Evolutionary conservation across 2,888 invertebrate species (phyloP).

Genomic region (Eristalis arbustorum): DNA sequence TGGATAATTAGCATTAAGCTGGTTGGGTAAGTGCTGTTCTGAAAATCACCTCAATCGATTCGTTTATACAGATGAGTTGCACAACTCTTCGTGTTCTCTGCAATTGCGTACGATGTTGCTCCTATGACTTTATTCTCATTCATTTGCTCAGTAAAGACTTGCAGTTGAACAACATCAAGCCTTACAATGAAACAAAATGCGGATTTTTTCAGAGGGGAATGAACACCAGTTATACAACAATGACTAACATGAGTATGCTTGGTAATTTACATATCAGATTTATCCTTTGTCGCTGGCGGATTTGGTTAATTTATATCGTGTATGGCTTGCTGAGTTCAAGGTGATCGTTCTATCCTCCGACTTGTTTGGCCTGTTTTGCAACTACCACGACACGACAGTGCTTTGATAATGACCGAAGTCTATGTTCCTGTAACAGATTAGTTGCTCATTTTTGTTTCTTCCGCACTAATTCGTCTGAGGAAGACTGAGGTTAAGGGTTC

Average conservation of each 20-base stretch:
- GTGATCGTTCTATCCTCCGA: background rate
- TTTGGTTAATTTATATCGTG: background rate
- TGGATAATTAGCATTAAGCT: conserved; percentile 10
- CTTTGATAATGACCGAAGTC: background rate
- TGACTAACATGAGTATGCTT: background rate
- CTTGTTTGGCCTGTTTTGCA: background rate
- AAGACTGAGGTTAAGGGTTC: background rate
- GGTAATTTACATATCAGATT: background rate
- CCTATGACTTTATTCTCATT: background rate
- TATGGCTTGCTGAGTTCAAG: background rate
- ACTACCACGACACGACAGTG: background rate
- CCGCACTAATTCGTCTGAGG: background rate
- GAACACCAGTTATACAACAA: background rate
- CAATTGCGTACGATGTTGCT: background rate
- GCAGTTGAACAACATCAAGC: background rate
- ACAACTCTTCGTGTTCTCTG: background rate
- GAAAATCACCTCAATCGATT: background rate
- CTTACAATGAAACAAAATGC: background rate
- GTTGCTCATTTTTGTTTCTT: background rate
- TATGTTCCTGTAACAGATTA: background rate
- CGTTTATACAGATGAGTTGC: background rate
- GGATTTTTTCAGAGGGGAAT: background rate
- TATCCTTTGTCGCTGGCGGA: background rate
- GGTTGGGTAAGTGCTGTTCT: background rate
- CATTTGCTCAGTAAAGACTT: background rate